Evolutionary conservation across 2,888 invertebrate species (phyloP), one percentile per base, ranked within the genome.

Genomic region (Macropis europaea): DNA sequence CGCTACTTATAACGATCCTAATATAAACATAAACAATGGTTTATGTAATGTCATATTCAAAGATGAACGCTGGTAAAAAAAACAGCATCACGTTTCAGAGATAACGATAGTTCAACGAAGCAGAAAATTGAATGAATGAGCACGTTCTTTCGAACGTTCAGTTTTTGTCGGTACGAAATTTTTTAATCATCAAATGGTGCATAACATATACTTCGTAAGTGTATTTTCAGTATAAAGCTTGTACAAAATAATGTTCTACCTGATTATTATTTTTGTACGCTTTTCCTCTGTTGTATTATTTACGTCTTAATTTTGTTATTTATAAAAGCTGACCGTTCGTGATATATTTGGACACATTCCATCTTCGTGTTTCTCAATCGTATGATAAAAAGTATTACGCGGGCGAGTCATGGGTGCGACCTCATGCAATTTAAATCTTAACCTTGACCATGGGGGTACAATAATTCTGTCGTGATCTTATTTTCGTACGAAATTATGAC

Each of bases 391-490:
- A 26, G 15, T 11, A 3, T 47, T 22, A 17, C 13, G 24, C 7
- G 11, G 6, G 15, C 7, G 11, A 15, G 19, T 26, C 11, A 30
- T 30, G n/a, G 15, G 22, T 11, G 9, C 13, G 38, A 56, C 45
- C 6, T 62, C 26, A 1, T 47, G 13, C 24, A 38, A 62, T 57
- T 43, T 62, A 63, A 59, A 47, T 47, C 30, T 6, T 0, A 17
- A 17, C 30, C 47, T 59, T 59, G 38, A 32, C 63, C 30, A 26
- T 47, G 9, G 7, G n/a, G 9, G 7, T 2, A 36, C 24, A 17
- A 17, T 38, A 19, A 45, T 62, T 32, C 11, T 26, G 17, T 28
- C 19, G 15, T 7, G 7, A 40, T 7, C 22, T 19, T 36, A 32
- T 38, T 42, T 19, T 34, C 4, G 9, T 11, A 36, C 26, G 3